Evolutionary conservation across 2,797 vertebrate species (phyloP).

Genomic region (Microchirus variegatus): DNA sequence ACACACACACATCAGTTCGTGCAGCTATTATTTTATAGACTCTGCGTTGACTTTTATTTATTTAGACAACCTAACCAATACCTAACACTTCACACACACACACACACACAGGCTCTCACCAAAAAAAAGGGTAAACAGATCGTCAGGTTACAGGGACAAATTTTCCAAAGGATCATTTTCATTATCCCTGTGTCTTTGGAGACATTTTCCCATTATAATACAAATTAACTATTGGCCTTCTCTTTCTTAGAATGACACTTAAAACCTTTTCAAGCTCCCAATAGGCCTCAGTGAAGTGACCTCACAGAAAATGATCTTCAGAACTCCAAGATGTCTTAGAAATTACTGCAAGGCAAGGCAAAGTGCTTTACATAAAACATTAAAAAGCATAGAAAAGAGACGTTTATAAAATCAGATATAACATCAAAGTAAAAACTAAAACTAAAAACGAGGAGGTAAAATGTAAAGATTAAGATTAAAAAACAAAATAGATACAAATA

Average conservation of each 20-base stretch:
- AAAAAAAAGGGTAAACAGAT: constrained; percentile 63
- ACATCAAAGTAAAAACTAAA: too few species aligned
- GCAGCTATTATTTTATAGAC: too few species aligned
- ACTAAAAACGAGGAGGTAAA: too few species aligned
- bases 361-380: too few species aligned
- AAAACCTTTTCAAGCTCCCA: constrained; percentile 2
- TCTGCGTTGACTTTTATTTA: too few species aligned
- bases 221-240: constrained; percentile 31
- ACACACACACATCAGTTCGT: constrained; percentile 30
- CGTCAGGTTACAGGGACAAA: constrained; percentile 69
- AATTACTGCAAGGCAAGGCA: too few species aligned
- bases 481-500: too few species aligned
- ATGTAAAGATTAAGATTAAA: too few species aligned
- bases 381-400: too few species aligned
- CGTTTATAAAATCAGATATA: too few species aligned
- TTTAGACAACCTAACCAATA: too few species aligned
- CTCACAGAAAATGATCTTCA: background rate
- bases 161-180: constrained; percentile 74
- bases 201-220: constrained; percentile 47
- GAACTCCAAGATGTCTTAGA: background rate
- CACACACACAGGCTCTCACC: constrained; percentile 34
- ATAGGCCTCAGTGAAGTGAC: background rate
- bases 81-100: background rate
- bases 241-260: constrained; percentile 12
- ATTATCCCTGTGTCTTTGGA: constrained; percentile 47